A percentile compares a stretch with the other conserved stretches of the same genome.
Conservation (phyloP, 2,113 vertebrate genomes). For the Rallus limicola region DNA sequence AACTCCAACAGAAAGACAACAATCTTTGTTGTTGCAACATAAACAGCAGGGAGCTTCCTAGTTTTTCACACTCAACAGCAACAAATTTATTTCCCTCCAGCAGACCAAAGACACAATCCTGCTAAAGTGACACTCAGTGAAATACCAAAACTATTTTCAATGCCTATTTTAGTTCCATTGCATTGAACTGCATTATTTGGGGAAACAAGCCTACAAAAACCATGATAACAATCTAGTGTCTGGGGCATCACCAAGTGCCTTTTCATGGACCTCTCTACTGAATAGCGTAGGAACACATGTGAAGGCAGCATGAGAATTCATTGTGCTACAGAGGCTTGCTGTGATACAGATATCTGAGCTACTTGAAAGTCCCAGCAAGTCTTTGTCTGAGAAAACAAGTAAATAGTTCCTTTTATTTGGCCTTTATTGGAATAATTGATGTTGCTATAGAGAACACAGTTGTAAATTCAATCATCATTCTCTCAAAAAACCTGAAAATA, state of each 20-base stretch:
- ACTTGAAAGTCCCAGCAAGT: constrained; percentile 36
- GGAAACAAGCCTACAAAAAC: background rate
- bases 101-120: background rate
- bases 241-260: background rate
- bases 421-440: constrained; percentile 58
- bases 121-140: background rate
- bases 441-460: constrained; percentile 29
- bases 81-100: background rate
- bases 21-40: background rate
- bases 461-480: constrained; percentile 18
- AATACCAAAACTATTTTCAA: background rate
- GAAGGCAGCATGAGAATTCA: constrained; percentile 9
- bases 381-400: constrained; percentile 54
- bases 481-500: constrained; percentile 19
- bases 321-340: background rate
- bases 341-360: constrained; percentile 6
- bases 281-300: background rate
- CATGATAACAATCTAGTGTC: background rate
- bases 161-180: background rate
- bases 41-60: background rate
- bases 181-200: background rate
- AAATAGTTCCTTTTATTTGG: constrained; percentile 56
- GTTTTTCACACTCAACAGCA: background rate
- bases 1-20: background rate
- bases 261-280: background rate